Evolutionary conservation across 2,888 invertebrate genomes (phyloP).

Genomic region (Scaptomyza parva): DNA sequence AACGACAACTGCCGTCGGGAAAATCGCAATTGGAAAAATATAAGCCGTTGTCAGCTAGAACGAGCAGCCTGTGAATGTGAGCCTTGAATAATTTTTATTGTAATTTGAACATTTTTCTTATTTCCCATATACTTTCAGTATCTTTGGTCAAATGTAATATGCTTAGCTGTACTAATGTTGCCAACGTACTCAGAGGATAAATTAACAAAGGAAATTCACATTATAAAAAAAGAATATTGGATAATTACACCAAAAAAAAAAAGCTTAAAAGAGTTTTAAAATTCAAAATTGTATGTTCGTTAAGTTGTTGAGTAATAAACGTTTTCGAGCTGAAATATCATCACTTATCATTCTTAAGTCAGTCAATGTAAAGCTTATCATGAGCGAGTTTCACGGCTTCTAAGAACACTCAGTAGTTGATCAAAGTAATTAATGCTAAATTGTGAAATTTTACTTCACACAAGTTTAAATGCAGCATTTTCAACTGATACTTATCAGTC

Average conservation of each 20-base stretch:
- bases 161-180: conserved; percentile 22
- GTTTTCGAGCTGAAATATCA: background rate
- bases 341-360: background rate
- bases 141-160: conserved; percentile 43
- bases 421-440: conserved; percentile 1
- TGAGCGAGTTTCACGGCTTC: background rate
- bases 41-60: conserved; percentile 57
- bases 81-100: conserved; percentile 7
- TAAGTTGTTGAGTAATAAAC: background rate
- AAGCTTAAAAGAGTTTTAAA: background rate
- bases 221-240: background rate
- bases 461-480: conserved; percentile 9
- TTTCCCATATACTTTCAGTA: conserved; percentile 35
- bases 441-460: conserved; percentile 26
- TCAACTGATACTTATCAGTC: conserved; percentile 17
- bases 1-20: conserved; percentile 45
- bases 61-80: conserved; percentile 52
- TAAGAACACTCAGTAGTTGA: conserved; percentile 3
- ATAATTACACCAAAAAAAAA: background rate
- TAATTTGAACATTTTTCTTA: too few species aligned
- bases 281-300: background rate
- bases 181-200: background rate
- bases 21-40: conserved; percentile 41
- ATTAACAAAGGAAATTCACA: too few species aligned
- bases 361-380: background rate